Conservation (phyloP, 92 coral and sea anemone genomes). For the Bergia sp. region DNA sequence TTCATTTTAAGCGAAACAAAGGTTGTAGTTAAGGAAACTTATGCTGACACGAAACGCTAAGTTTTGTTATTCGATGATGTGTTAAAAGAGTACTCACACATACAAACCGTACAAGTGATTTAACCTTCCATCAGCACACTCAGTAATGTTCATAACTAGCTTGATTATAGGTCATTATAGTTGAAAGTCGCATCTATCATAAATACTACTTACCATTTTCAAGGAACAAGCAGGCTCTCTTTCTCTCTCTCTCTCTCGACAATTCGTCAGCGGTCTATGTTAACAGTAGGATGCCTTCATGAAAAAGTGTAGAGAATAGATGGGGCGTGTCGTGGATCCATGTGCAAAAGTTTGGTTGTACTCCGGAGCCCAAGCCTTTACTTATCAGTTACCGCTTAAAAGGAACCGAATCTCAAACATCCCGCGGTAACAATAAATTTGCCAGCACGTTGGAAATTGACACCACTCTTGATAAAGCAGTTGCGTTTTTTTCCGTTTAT, state of each 20-base stretch:
- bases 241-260: not conserved
- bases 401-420: not conserved
- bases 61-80: not conserved
- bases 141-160: not conserved
- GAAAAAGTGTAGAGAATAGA: not conserved
- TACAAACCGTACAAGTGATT: not conserved
- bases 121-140: not conserved
- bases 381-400: not conserved
- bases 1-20: not conserved
- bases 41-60: not conserved
- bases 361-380: not conserved
- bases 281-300: constrained; percentile 4
- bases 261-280: not conserved
- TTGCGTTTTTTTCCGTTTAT: not conserved
- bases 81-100: not conserved
- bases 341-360: not conserved
- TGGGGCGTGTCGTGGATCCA: not conserved
- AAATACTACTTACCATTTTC: not conserved
- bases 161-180: not conserved
- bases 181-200: not conserved
- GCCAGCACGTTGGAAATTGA: not conserved
- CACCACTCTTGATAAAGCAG: not conserved
- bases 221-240: not conserved
- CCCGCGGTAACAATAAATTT: not conserved
- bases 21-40: not conserved